Evolutionary conservation across 2,797 vertebrate species (phyloP).

Genomic region (Garrulus glandarius): DNA sequence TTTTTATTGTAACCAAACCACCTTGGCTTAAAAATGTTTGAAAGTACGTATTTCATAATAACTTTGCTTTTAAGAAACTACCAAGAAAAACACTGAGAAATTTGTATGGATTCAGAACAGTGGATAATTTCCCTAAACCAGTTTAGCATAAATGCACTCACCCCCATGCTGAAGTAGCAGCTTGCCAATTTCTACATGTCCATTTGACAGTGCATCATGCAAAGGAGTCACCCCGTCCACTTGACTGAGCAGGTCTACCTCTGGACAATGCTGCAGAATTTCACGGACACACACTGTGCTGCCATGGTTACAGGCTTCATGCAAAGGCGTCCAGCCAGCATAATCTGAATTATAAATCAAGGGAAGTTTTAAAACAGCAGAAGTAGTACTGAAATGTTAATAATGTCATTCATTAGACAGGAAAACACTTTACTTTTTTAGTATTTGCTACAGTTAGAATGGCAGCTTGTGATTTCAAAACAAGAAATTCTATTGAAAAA

Average conservation of each 20-base stretch:
- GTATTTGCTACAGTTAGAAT: background rate
- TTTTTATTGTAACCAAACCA: constrained; percentile 49
- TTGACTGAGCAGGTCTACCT: constrained; percentile 85
- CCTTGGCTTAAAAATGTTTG: constrained; percentile 35
- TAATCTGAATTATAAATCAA: constrained; percentile 86
- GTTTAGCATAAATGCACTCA: constrained; percentile 72
- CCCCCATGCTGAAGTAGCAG: constrained; percentile 85
- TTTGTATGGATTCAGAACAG: constrained; percentile 11
- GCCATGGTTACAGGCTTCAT: constrained; percentile 97
- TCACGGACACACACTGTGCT: constrained; percentile 88
- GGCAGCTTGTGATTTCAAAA: background rate
- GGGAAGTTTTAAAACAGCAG: constrained; percentile 76
- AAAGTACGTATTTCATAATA: constrained; percentile 16
- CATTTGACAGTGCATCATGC: constrained; percentile 88
- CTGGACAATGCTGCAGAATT: constrained; percentile 85
- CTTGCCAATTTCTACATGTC: constrained; percentile 88
- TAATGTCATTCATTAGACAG: background rate
- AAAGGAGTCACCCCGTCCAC: constrained; percentile 92
- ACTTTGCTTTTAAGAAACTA: background rate
- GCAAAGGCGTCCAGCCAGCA: constrained; percentile 95
- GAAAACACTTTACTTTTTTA: background rate
- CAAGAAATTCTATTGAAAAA: background rate
- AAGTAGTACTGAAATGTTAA: constrained; percentile 52
- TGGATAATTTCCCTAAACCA: constrained; percentile 47
- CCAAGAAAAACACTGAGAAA: constrained; percentile 20